Conservation (phyloP, 2,797 vertebrate genomes). For the Cyclura pinguis region DNA sequence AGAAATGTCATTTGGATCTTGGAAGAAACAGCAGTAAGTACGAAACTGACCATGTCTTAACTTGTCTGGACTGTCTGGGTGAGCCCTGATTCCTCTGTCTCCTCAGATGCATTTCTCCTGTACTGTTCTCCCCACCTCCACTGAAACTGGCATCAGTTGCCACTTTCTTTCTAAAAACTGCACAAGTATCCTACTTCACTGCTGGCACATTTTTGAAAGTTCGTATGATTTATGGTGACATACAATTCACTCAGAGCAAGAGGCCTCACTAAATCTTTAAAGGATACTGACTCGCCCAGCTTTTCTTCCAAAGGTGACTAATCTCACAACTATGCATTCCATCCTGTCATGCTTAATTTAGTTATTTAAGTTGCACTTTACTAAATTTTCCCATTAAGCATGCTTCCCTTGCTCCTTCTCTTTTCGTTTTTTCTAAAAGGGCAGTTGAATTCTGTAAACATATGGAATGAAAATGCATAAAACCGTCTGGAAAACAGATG, state of each 20-base stretch:
- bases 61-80: too few species aligned
- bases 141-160: background rate
- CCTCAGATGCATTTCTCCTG: background rate
- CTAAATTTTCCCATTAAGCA: slow-evolving; percentile 53
- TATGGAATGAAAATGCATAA: slow-evolving; percentile 36
- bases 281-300: slow-evolving; percentile 15
- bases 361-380: slow-evolving; percentile 53
- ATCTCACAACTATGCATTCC: slow-evolving; percentile 39
- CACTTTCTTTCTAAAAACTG: background rate
- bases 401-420: background rate
- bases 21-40: too few species aligned
- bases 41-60: too few species aligned
- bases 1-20: too few species aligned
- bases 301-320: slow-evolving; percentile 39
- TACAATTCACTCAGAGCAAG: slow-evolving; percentile 34
- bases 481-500: slow-evolving; percentile 66
- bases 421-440: slow-evolving; percentile 53
- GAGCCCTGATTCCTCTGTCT: too few species aligned
- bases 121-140: background rate
- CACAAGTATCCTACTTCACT: background rate
- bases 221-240: slow-evolving; percentile 42
- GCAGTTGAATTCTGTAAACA: slow-evolving; percentile 43
- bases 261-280: slow-evolving; percentile 36
- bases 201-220: slow-evolving; percentile 6
- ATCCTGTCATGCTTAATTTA: slow-evolving; percentile 45